These are phyloP conservation scores for Takifugu ocellatus DNA, from an alignment of 2,797 vertebrate species.

Conservation along the genomic window DNA sequence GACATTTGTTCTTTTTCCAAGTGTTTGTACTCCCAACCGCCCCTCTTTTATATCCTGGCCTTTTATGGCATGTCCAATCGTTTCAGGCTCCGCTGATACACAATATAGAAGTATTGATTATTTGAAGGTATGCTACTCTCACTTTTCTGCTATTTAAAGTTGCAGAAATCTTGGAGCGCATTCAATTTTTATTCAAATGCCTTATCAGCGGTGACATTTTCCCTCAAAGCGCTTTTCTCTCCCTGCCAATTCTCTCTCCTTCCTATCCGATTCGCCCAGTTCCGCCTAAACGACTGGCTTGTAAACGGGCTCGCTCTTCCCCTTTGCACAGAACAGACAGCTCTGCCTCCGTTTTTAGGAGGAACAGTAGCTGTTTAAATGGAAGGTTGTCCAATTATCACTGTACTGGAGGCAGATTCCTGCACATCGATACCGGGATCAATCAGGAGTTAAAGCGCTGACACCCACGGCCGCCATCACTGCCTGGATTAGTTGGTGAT, in stretches of 20 bases:
- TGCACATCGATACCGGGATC: not conserved
- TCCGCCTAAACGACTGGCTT: slow-evolving; percentile 50
- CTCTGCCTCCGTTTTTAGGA: not conserved
- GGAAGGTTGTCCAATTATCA: not conserved
- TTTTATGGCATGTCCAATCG: slow-evolving; percentile 67
- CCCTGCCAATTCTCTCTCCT: slow-evolving; percentile 43
- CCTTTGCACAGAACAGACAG: slow-evolving; percentile 33
- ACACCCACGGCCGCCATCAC: not conserved
- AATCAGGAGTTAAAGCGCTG: not conserved
- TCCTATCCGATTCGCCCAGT: slow-evolving; percentile 44
- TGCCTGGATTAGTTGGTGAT: no score
- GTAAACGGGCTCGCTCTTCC: slow-evolving; percentile 43
- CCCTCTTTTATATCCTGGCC: slow-evolving; percentile 54
- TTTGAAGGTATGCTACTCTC: slow-evolving; percentile 41
- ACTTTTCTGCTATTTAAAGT: slow-evolving; percentile 56
- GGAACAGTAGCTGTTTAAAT: not conserved
- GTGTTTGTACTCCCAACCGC: slow-evolving; percentile 59
- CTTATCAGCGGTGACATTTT: slow-evolving; percentile 64
- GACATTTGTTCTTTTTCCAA: slow-evolving; percentile 60
- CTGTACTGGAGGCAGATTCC: no score
- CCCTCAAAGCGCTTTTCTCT: slow-evolving; percentile 51
- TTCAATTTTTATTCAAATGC: slow-evolving; percentile 65
- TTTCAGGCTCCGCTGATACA: slow-evolving; percentile 68
- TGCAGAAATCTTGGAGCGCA: slow-evolving; percentile 48
- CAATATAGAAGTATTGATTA: slow-evolving; percentile 56